Base-by-base conservation (phyloP, 2,797 vertebrate genomes). In the Fistularia tabacaria region DNA sequence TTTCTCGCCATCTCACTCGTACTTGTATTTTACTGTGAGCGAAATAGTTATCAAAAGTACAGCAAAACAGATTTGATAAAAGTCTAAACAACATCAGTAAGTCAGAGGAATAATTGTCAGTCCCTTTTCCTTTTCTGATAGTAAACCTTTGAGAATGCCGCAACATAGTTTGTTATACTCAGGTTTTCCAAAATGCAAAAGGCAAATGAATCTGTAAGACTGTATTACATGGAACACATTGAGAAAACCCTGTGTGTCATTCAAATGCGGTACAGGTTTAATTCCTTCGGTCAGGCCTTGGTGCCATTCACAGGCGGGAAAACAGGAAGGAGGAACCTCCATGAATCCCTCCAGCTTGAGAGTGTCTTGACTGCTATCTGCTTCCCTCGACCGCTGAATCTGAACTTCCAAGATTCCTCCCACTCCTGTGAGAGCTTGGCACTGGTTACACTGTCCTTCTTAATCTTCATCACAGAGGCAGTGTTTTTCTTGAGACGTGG, bases 321-420 rank as follows among this genome's bases (percentile, higher is more conserved):
- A 0, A 3, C 43, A 10, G 68, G 74, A 52, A 85, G 3, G 7
- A 83, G 73, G 42, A 76, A 80, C 63, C 80, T 84, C 85, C 85
- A 87, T 1, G 85, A 78, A 3, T 77, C 70, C 8, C 48, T 25
- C 85, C 85, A 87, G 10, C 71, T 72, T 42, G 42, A 58, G 10
- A 56, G 51, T 0, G 49, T 43, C 41, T 51, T 75, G 1, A 59
- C 10, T 0, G 14, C 6, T 8, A 38, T 62, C 7, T 66, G 46
- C 36, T 67, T 76, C 57, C 64, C 80, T 38, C 56, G 13, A 13
- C 6, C 46, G 38, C 6, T 38, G 0, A 59, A 10, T 6, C 70
- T 40, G 38, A 76, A 64, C 64, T 43, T 85, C 85, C 85, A 87
- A 6, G 85, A 84, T 42, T 76, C 76, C 1, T 5, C 55, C 85